phyloP scores from a whole-genome alignment of 1,140 invertebrate genomes.

The Trichonephila clavipes region DNA sequence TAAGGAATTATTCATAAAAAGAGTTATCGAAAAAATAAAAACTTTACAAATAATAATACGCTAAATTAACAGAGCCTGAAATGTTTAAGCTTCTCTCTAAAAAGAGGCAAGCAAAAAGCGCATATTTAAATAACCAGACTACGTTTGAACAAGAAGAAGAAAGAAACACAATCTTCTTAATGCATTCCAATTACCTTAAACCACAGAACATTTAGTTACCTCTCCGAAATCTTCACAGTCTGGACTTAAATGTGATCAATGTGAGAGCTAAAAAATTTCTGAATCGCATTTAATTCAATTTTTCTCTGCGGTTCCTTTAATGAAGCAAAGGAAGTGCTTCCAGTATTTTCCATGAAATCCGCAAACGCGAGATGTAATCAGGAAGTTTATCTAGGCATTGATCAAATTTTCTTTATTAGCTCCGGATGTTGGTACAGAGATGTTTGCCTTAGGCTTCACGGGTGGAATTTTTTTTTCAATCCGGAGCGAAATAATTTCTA shows the following conservation, averaged over 20 bases:
- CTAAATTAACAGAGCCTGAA: too few relatives aligned
- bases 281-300: conserved; percentile 7
- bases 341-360: neutral
- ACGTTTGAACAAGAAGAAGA: too few relatives aligned
- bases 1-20: too few relatives aligned
- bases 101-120: too few relatives aligned
- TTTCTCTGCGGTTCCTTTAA: neutral
- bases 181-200: neutral
- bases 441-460: neutral
- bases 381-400: conserved; percentile 16
- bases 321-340: neutral
- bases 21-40: too few relatives aligned
- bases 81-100: too few relatives aligned
- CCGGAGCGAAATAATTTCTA: neutral
- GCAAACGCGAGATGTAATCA: neutral
- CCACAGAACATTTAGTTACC: neutral
- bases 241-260: neutral
- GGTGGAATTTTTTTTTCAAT: neutral
- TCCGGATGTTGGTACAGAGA: neutral
- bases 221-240: neutral
- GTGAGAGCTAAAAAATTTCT: neutral
- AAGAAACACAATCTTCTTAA: too few relatives aligned
- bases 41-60: too few relatives aligned
- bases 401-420: conserved; percentile 11
- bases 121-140: too few relatives aligned